Evolutionary conservation across 1,140 invertebrate genomes (phyloP).

Genomic region (Adelges cooleyi): DNA sequence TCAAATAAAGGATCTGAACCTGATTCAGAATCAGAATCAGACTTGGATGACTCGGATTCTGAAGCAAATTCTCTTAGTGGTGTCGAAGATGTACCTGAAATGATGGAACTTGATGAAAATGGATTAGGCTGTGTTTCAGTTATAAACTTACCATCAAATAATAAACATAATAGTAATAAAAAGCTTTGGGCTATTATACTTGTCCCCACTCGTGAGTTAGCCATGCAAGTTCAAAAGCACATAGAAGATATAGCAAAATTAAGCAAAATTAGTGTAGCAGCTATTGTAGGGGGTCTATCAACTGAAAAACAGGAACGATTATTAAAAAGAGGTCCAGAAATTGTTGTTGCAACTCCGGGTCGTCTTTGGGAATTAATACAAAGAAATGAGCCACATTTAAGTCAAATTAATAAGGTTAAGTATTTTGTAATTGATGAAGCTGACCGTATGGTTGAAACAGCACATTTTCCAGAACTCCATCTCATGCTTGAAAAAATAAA

Average conservation of each 20-base stretch:
- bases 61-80: conserved; percentile 36
- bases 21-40: conserved; percentile 1
- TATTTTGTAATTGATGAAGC: conserved; percentile 94
- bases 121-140: conserved; percentile 33
- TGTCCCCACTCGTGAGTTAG: conserved; percentile 90
- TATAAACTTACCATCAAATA: conserved; percentile 32
- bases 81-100: conserved; percentile 37
- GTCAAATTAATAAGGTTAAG: conserved; percentile 56
- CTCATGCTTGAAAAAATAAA: conserved; percentile 73
- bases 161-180: conserved; percentile 18
- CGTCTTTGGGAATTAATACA: conserved; percentile 85
- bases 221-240: conserved; percentile 85
- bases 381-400: conserved; percentile 63
- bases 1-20: neutral
- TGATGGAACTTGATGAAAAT: conserved; percentile 35
- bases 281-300: conserved; percentile 81
- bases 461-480: conserved; percentile 89
- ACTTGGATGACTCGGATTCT: conserved; percentile 31
- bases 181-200: conserved; percentile 68
- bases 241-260: conserved; percentile 67
- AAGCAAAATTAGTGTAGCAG: conserved; percentile 60
- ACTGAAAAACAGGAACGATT: conserved; percentile 83
- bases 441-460: conserved; percentile 93
- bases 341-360: conserved; percentile 92
- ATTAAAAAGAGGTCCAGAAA: conserved; percentile 69